phyloP scores from a whole-genome alignment of 2,113 vertebrate genomes.

The Takifugu flavidus region DNA sequence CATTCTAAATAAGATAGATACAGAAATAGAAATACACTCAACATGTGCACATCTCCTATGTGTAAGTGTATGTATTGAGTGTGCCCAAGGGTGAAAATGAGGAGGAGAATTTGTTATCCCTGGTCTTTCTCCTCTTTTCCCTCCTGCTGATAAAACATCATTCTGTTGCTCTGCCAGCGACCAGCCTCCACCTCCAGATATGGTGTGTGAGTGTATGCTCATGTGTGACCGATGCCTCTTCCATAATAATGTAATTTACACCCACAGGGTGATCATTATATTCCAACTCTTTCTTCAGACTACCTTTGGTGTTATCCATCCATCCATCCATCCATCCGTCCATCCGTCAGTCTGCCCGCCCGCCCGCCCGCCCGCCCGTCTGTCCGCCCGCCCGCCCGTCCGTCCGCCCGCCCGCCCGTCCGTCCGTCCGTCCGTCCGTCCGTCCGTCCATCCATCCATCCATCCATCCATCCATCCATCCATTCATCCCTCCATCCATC shows the following conservation, averaged over 20 bases:
- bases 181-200: slow-evolving; percentile 27
- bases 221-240: slow-evolving; percentile 69
- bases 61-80: slow-evolving; percentile 46
- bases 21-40: slow-evolving; percentile 1
- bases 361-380: neutral
- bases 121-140: neutral
- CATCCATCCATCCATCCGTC: neutral
- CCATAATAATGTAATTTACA: slow-evolving; percentile 68
- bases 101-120: neutral
- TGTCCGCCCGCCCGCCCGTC: neutral
- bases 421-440: neutral
- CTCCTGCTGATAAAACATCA: slow-evolving; percentile 53
- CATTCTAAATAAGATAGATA: neutral
- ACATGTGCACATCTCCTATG: slow-evolving; percentile 10
- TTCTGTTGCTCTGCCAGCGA: slow-evolving; percentile 43
- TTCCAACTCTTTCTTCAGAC: slow-evolving; percentile 11
- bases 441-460: slow-evolving; percentile 4
- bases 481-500: neutral
- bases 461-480: neutral
- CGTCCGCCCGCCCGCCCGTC: neutral
- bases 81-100: slow-evolving; percentile 16
- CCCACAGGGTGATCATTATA: slow-evolving; percentile 33
- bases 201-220: slow-evolving; percentile 26
- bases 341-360: neutral
- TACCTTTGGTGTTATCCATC: neutral